Evolutionary conservation across 2,797 vertebrate genomes (phyloP).

Genomic region (Sebastes elongatus): DNA sequence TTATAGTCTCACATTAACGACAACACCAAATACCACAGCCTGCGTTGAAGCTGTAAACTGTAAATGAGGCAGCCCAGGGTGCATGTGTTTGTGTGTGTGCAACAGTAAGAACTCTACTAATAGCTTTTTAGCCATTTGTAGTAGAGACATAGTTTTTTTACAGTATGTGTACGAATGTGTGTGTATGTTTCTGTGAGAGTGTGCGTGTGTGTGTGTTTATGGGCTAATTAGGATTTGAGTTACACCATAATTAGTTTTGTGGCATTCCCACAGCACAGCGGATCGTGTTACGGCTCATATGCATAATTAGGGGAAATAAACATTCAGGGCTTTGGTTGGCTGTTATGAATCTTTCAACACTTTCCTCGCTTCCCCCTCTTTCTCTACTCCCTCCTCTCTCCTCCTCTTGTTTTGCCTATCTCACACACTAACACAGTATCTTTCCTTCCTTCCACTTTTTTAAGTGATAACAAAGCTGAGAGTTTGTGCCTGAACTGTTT

Average conservation of each 20-base stretch:
- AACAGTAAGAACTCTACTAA: constrained; percentile 47
- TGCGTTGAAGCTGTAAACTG: constrained; percentile 62
- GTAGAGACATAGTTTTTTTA: constrained; percentile 57
- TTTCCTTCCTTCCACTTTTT: constrained; percentile 8
- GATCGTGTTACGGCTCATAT: constrained; percentile 73
- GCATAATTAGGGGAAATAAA: constrained; percentile 79
- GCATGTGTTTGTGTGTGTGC: constrained; percentile 14
- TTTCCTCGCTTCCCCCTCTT: constrained; percentile 9
- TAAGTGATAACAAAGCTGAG: constrained; percentile 22
- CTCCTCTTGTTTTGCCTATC: constrained; percentile 53
- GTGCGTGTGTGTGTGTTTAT: constrained; percentile 71
- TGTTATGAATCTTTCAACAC: constrained; percentile 65
- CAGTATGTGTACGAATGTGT: constrained; percentile 29
- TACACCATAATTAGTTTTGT: constrained; percentile 75
- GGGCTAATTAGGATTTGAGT: constrained; percentile 77
- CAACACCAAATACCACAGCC: constrained; percentile 68
- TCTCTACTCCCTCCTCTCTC: background rate
- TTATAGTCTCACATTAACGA: constrained; percentile 69
- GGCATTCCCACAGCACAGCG: constrained; percentile 67
- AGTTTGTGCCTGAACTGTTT: constrained; percentile 26
- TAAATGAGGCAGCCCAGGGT: constrained; percentile 62
- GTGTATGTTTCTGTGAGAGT: background rate
- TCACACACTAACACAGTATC: background rate
- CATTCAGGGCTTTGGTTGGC: constrained; percentile 56
- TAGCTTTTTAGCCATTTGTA: constrained; percentile 53